phyloP scores from a whole-genome alignment of 2,113 vertebrate genomes.

The Craseonycteris thonglongyai region DNA sequence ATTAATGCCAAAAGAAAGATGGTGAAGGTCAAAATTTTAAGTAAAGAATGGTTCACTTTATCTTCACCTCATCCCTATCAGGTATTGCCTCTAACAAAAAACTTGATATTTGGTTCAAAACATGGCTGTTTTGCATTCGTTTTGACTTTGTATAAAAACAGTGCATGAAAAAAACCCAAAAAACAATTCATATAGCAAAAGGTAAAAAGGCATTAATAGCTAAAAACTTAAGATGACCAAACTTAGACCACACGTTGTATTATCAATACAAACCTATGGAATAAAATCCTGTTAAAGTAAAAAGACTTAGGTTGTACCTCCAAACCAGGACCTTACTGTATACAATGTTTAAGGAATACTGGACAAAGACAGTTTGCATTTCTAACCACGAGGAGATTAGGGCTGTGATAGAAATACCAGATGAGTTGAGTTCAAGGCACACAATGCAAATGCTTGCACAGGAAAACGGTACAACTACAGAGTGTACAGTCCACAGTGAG shows the following conservation, averaged over 20 bases:
- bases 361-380: neutral
- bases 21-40: neutral
- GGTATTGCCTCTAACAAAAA: neutral
- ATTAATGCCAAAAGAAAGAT: neutral
- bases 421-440: neutral
- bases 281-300: neutral
- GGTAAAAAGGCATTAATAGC: neutral
- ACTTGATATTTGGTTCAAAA: neutral
- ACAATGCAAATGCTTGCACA: neutral
- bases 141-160: neutral
- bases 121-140: neutral
- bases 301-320: neutral
- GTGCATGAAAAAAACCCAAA: neutral
- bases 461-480: accelerated
- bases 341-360: too few relatives aligned
- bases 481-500: neutral
- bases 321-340: neutral
- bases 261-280: neutral
- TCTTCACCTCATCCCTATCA: neutral
- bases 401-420: neutral
- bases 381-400: neutral
- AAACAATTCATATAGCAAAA: neutral
- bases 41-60: accelerated
- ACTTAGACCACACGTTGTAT: neutral
- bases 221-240: neutral